A percentile compares a stretch with the other conserved stretches of the same genome.
Conservation (phyloP, 2,113 vertebrate genomes). For the Mastomys coucha region DNA sequence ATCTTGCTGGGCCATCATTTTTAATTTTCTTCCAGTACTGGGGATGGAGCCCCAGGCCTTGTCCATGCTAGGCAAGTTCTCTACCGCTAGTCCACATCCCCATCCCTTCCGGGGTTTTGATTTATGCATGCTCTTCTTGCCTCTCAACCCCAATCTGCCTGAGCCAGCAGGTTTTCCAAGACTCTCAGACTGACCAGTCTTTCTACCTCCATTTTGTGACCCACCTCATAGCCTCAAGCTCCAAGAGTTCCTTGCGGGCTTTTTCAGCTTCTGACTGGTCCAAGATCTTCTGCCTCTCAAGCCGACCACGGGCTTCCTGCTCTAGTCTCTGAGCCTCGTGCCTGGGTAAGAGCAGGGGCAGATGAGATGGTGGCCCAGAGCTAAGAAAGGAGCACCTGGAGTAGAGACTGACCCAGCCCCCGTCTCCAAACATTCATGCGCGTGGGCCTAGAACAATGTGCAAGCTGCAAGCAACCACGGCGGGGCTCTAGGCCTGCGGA, state of each 20-base stretch:
- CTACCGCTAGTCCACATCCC: not conserved
- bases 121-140: too few relatives aligned
- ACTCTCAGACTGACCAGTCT: not conserved
- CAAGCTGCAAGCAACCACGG: rapidly evolving
- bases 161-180: not conserved
- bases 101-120: not conserved
- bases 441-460: not conserved
- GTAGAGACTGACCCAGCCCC: not conserved
- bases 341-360: constrained; percentile 76
- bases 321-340: constrained; percentile 94
- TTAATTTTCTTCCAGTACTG: not conserved
- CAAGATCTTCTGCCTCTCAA: constrained; percentile 93
- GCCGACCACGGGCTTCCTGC: constrained; percentile 92
- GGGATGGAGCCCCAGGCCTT: not conserved
- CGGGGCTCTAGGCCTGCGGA: rapidly evolving
- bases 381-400: not conserved
- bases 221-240: constrained; percentile 94
- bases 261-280: constrained; percentile 93
- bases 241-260: constrained; percentile 92
- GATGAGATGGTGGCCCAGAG: not conserved
- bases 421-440: not conserved
- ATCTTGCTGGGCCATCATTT: not conserved
- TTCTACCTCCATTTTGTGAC: not conserved
- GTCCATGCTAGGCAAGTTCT: not conserved
- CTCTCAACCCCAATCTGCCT: rapidly evolving